Evolutionary conservation across 1,140 invertebrate species (phyloP), one percentile per base, ranked within the genome.

Genomic region (Anastrepha ludens): DNA sequence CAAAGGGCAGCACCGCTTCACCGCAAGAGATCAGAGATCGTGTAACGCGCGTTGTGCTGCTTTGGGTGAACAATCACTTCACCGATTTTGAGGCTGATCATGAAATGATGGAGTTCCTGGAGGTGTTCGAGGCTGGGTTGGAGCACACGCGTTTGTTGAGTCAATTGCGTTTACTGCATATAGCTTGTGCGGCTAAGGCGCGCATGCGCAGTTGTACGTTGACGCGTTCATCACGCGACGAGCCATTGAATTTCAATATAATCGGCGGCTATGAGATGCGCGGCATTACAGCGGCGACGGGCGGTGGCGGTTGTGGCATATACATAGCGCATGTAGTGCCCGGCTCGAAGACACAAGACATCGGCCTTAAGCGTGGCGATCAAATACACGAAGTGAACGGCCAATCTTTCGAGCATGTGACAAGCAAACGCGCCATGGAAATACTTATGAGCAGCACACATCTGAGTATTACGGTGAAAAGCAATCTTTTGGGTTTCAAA

Each of bases 41-140:
- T 92, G 98, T 99, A 1, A 99, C 98, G 0, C 94, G 98, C 87
- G 98, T 99, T 0, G 97, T 99, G 0, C 94, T 99, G 2, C 94
- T 99, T 0, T 99, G 99, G 99, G 98, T 99, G 0, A 99, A 99
- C 93, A 99, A 99, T 94, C 99, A 99, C 94, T 99, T 99, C 92
- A 99, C 98, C 44, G 99, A 99, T 93, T 99, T 99, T 94, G 99
- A 99, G 94, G 98, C 96, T 7, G 97, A 99, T 94, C 96, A 97
- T 50, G 96, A 96, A 59, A 99, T 99, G 98, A 99, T 99, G 96
- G 98, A 98, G 89, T 99, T 99, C 92, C 94, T 99, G 70, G 98
- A 99, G 93, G 96, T 96, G 85, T 99, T 99, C 94, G 98, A 99
- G 94, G 94, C 95, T 67, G 96, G 96, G 87, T 94, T 99, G 85